A percentile compares a stretch with the other conserved stretches of the same genome.
Evolutionary conservation across 2,113 vertebrate genomes (phyloP).

Genomic region (Lepus europaeus): DNA sequence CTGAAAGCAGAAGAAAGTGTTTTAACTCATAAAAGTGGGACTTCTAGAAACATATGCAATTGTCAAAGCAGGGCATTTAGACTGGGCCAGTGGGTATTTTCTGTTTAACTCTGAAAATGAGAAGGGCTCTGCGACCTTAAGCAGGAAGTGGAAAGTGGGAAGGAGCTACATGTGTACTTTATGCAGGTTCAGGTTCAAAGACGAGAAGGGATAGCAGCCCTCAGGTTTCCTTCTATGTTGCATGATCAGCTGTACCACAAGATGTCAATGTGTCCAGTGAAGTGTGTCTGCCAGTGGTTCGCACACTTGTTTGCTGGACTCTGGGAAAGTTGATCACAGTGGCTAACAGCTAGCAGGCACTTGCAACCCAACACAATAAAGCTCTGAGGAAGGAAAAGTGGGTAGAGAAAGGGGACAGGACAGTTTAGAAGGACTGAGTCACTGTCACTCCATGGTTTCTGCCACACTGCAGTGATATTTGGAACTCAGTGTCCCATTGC

Average conservation of each 20-base stretch:
- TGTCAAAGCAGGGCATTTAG: neutral
- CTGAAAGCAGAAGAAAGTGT: neutral
- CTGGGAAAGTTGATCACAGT: neutral
- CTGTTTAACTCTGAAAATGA: neutral
- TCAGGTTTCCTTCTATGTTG: neutral
- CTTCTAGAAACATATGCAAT: neutral
- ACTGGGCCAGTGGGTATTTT: neutral
- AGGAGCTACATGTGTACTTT: neutral
- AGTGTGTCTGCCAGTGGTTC: neutral
- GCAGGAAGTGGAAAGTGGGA: neutral
- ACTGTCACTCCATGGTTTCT: neutral
- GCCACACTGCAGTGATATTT: neutral
- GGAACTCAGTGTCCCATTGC: neutral
- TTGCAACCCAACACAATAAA: neutral
- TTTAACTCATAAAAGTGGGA: neutral
- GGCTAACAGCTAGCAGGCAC: neutral
- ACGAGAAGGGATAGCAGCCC: rapidly evolving
- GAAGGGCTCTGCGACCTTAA: neutral
- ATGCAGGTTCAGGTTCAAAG: neutral
- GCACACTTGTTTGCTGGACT: rapidly evolving
- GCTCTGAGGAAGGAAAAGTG: neutral
- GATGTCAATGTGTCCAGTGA: neutral
- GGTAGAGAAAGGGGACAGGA: too few species aligned
- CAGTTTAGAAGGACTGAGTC: neutral
- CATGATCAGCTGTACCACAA: rapidly evolving